Base-by-base conservation (phyloP, 2,888 invertebrate genomes). In the Cryptocheilus praepositus region DNA sequence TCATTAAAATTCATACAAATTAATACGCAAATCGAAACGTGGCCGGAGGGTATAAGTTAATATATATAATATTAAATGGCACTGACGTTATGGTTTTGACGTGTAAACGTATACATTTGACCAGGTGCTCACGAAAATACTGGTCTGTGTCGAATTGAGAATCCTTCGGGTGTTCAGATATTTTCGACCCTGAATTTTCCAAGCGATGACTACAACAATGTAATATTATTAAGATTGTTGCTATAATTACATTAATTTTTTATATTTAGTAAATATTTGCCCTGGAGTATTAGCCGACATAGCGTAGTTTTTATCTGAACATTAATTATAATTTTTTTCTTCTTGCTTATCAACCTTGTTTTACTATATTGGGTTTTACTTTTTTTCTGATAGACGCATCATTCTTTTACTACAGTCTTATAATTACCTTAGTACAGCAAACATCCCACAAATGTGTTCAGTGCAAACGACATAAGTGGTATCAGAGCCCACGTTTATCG, bases 371-470 rank as follows among this genome's bases (percentile, higher is more conserved):
- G n/a, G n/a, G n/a, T n/a, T n/a, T n/a, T n/a, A n/a, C n/a, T n/a
- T n/a, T n/a, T n/a, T n/a, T n/a, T n/a, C n/a, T n/a, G 19, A 18
- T 19, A 52, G 19, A 18, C 3, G 13, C n/a, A 13, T 16, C n/a
- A 18, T 2, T 18, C 52, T 2, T 52, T 52, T 13, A 52, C n/a
- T 11, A 52, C n/a, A n/a, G n/a, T n/a, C 13, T 1, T 11, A 19
- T 19, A 18, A 52, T 16, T 36, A 65, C 64, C 61, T 18, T 16
- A 61, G 52, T 21, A 65, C 13, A 1, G 61, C 61, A 36, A 65
- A 61, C 11, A 65, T n/a, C 0, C 64, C 64, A 53, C 64, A 65
- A 28, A 28, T 46, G 15, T 65, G 64, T 36, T 61, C 61, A 21
- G 60, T 46, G 22, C 60, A 61, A 54, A 46, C 61, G 0, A 65